A percentile compares a stretch with the other conserved stretches of the same genome.
Evolutionary conservation across 2,797 vertebrate genomes (phyloP).

Genomic region (Erethizon dorsatum): DNA sequence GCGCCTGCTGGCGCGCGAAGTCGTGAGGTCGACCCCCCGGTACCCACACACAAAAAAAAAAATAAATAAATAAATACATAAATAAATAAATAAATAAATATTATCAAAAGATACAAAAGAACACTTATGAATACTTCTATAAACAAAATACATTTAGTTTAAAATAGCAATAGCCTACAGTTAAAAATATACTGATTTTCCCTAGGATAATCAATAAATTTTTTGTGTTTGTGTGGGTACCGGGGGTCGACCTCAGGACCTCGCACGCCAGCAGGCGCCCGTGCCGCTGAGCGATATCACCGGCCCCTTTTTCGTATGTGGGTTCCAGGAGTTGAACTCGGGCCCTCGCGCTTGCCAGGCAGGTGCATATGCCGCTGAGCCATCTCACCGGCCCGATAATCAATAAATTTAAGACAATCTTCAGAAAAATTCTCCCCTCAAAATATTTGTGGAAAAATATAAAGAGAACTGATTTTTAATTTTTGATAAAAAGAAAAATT

Average conservation of each 20-base stretch:
- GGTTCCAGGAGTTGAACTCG: too few species aligned
- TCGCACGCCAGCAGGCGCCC: too few species aligned
- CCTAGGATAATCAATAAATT: neutral
- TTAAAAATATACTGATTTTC: neutral
- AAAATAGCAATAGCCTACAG: neutral
- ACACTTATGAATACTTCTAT: neutral
- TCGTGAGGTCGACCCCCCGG: too few species aligned
- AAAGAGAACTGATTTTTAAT: neutral
- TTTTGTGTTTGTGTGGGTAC: too few species aligned
- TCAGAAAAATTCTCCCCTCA: neutral
- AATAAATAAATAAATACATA: too few species aligned
- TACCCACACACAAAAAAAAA: too few species aligned
- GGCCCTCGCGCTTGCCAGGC: too few species aligned
- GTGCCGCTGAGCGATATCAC: too few species aligned
- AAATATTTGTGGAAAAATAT: neutral
- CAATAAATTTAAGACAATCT: neutral
- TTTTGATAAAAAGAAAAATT: neutral
- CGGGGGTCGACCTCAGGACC: too few species aligned
- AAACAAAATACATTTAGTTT: neutral
- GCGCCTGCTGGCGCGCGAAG: too few species aligned
- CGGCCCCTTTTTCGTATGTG: too few species aligned
- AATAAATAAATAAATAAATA: neutral
- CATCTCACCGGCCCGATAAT: neutral
- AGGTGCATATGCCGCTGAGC: too few species aligned
- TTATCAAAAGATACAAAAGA: neutral